These are phyloP conservation scores for Thinocorus orbignyianus DNA, from an alignment of 2,113 vertebrate species.

Conservation along the genomic window DNA sequence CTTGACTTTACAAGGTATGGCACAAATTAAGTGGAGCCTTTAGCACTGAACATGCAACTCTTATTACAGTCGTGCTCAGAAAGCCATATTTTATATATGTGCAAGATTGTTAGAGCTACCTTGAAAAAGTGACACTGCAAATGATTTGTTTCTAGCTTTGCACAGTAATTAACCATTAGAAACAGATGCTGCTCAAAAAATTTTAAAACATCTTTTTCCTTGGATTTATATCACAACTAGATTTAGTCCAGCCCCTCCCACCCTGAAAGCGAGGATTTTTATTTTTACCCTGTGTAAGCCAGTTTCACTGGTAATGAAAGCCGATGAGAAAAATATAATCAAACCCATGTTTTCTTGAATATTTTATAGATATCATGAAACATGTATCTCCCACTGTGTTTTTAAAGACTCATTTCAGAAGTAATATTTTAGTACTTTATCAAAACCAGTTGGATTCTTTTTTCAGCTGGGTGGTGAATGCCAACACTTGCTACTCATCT, in stretches of 20 bases:
- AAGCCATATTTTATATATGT: background rate
- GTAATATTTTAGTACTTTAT: background rate
- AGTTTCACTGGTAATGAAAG: background rate
- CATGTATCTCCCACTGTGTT: background rate
- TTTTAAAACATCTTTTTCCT: background rate
- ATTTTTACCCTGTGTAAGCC: background rate
- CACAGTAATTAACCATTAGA: background rate
- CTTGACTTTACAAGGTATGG: background rate
- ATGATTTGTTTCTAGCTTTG: background rate
- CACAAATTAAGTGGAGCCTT: background rate
- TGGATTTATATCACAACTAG: background rate
- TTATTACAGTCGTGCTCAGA: background rate
- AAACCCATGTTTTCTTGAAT: background rate
- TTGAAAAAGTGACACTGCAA: background rate
- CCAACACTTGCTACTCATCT: background rate
- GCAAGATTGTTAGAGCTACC: background rate
- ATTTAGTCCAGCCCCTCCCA: background rate
- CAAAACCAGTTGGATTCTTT: background rate
- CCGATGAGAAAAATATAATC: slow-evolving; percentile 17
- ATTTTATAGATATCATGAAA: background rate
- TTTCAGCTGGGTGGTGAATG: background rate
- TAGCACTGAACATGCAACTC: background rate
- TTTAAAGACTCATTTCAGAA: slow-evolving; percentile 17
- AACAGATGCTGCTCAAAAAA: background rate
- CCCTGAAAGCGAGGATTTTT: background rate